A percentile compares a stretch with the other conserved stretches of the same genome.
Conservation (phyloP, 2,113 vertebrate species). For the Pachyramphus minor region DNA sequence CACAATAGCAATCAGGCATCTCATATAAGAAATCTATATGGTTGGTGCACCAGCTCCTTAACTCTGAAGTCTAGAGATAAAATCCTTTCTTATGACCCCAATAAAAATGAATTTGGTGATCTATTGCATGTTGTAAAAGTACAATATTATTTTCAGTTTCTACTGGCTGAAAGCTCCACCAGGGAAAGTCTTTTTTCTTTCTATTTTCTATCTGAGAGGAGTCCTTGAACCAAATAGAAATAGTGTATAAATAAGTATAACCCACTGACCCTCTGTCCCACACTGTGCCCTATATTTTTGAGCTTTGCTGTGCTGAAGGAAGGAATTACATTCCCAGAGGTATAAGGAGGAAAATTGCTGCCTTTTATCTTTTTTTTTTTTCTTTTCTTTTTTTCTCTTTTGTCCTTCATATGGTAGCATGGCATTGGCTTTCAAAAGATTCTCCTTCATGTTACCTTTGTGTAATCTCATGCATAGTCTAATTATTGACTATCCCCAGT, state of each 20-base stretch:
- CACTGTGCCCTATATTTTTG: slow-evolving; percentile 50
- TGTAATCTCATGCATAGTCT: slow-evolving; percentile 1
- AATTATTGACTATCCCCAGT: slow-evolving; percentile 27
- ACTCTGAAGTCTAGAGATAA: neutral
- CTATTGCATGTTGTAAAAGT: slow-evolving; percentile 28
- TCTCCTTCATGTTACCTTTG: neutral
- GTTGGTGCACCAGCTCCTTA: neutral
- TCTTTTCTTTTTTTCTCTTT: neutral
- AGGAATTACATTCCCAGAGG: neutral
- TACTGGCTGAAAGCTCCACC: neutral
- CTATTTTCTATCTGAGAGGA: slow-evolving; percentile 3
- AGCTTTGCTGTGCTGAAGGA: slow-evolving; percentile 14
- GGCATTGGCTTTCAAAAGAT: neutral
- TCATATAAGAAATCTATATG: neutral
- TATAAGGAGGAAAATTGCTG: neutral
- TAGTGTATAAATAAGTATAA: slow-evolving; percentile 52
- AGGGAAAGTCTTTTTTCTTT: slow-evolving; percentile 1
- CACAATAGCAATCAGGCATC: neutral
- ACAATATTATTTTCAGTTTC: neutral
- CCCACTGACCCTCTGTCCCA: slow-evolving; percentile 49
- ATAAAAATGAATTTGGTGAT: slow-evolving; percentile 49
- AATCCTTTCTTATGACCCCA: slow-evolving; percentile 17
- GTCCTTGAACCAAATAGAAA: slow-evolving; percentile 59
- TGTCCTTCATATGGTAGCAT: neutral
- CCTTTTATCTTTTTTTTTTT: neutral